Conservation (phyloP, 2,888 invertebrate species). For the Clostera curtula region DNA sequence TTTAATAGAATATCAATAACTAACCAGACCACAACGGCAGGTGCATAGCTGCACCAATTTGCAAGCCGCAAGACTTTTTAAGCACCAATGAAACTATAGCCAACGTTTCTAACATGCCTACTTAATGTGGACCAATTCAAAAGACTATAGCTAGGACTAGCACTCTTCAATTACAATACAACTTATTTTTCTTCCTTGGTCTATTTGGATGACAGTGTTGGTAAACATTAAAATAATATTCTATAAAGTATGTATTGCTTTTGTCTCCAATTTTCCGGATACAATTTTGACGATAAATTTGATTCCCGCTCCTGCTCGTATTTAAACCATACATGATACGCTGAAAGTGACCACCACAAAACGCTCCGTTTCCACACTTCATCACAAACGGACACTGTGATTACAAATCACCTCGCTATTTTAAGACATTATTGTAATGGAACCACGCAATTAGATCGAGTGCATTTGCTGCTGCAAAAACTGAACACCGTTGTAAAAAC, state of each 20-base stretch:
- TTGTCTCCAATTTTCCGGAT: neutral
- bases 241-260: neutral
- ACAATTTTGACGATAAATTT: neutral
- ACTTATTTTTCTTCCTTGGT: constrained; percentile 1
- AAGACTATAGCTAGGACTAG: constrained; percentile 6
- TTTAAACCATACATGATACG: constrained; percentile 22
- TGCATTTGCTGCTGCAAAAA: constrained; percentile 38
- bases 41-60: constrained; percentile 46
- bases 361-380: constrained; percentile 67
- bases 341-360: constrained; percentile 57
- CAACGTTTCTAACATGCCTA: constrained; percentile 43
- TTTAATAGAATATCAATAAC: constrained; percentile 38
- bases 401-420: constrained; percentile 65
- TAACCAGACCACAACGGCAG: constrained; percentile 42
- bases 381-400: constrained; percentile 52
- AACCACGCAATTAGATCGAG: constrained; percentile 58
- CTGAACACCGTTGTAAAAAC: constrained; percentile 23
- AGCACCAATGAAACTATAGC: constrained; percentile 38
- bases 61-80: constrained; percentile 56
- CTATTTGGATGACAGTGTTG: neutral
- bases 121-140: constrained; percentile 21
- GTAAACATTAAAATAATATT: too few relatives aligned
- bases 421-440: constrained; percentile 64
- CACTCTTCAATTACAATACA: neutral
- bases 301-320: constrained; percentile 10